These are phyloP conservation scores for Premnoplex brunnescens DNA, from an alignment of 2,797 vertebrate species.

Conservation along the genomic window DNA sequence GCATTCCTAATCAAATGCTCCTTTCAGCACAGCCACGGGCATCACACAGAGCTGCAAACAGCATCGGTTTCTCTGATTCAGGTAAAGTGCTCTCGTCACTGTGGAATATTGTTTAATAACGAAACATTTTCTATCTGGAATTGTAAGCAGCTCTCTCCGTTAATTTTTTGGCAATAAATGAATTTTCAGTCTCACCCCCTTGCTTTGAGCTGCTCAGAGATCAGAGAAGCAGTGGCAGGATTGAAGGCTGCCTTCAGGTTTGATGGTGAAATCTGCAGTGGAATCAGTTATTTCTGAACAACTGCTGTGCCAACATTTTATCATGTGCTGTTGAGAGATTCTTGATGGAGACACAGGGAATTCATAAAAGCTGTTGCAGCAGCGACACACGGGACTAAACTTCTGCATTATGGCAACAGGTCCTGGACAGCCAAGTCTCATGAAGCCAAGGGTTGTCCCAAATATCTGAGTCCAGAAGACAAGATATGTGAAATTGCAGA, in stretches of 20 bases:
- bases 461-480: not conserved
- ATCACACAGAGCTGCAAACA: not conserved
- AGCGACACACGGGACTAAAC: not conserved
- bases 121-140: not conserved
- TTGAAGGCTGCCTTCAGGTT: not conserved
- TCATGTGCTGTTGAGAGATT: not conserved
- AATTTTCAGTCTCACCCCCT: not conserved
- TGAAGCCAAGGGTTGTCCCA: not conserved
- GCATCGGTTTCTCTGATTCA: not conserved
- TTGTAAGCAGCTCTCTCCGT: not conserved
- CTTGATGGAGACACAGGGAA: not conserved
- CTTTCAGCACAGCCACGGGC: not conserved
- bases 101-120: not conserved
- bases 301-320: not conserved
- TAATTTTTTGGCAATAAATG: not conserved
- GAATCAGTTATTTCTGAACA: not conserved
- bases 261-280: not conserved
- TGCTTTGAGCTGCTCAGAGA: not conserved
- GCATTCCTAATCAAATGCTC: constrained; percentile 64
- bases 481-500: not conserved
- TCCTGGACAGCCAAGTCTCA: not conserved
- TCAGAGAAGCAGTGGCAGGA: not conserved
- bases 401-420: not conserved
- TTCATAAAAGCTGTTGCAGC: not conserved
- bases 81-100: not conserved